phyloP scores from a whole-genome alignment of 2,797 vertebrate species.

The Pyrocephalus nanus region DNA sequence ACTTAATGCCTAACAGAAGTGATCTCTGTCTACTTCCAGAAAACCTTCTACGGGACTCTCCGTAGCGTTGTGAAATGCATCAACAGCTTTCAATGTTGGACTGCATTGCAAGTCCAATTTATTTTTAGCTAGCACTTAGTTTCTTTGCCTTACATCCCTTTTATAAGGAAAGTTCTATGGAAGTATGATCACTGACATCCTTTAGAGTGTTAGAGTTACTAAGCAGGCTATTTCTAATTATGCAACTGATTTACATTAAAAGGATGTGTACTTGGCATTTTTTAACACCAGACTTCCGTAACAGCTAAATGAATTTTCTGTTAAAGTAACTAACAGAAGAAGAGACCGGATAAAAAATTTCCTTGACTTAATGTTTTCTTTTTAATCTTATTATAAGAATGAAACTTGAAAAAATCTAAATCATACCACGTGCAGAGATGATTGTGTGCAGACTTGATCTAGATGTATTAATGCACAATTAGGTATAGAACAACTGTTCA shows the following conservation, averaged over 20 bases:
- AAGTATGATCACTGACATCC: background rate
- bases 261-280: background rate
- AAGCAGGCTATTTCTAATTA: background rate
- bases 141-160: slow-evolving; percentile 26
- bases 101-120: background rate
- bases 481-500: background rate
- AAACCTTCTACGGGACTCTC: background rate
- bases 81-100: background rate
- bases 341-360: background rate
- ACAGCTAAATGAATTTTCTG: background rate
- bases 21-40: background rate
- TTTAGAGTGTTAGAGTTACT: background rate
- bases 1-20: background rate
- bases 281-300: background rate
- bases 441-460: background rate
- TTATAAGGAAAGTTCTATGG: background rate
- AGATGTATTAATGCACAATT: background rate
- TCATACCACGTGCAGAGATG: background rate
- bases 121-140: slow-evolving; percentile 17
- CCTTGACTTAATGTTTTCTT: background rate
- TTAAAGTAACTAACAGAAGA: background rate
- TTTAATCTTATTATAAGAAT: background rate
- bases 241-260: background rate
- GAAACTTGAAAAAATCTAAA: background rate
- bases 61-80: background rate